A percentile compares a stretch with the other conserved stretches of the same genome.
Conservation (phyloP, 2,888 invertebrate species). For the Perdita meconis region DNA sequence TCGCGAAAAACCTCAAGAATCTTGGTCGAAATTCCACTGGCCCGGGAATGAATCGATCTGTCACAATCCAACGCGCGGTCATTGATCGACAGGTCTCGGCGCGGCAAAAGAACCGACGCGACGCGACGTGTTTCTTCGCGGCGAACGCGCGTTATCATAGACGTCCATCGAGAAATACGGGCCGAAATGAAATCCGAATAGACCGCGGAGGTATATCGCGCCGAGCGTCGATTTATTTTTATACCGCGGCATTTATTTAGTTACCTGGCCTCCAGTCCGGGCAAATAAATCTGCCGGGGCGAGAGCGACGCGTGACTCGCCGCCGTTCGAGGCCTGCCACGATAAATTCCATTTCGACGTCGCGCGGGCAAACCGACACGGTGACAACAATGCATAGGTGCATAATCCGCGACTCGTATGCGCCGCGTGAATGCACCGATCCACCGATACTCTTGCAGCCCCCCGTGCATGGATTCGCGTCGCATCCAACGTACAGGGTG, state of each 20-base stretch:
- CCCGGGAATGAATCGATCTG: too few relatives aligned
- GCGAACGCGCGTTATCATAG: too few relatives aligned
- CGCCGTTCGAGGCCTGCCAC: slow-evolving; percentile 44
- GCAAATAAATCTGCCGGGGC: slow-evolving; percentile 45
- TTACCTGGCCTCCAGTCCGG: not conserved
- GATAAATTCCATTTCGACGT: slow-evolving; percentile 65
- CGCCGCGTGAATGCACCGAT: slow-evolving; percentile 46
- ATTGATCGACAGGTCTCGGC: too few relatives aligned
- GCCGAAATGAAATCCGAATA: slow-evolving; percentile 13
- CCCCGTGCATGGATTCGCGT: slow-evolving; percentile 11
- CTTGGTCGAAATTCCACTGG: too few relatives aligned
- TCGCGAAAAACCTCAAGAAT: too few relatives aligned
- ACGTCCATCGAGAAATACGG: not conserved
- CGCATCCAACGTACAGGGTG: slow-evolving; percentile 1
- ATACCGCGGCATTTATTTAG: slow-evolving; percentile 43
- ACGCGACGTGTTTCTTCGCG: too few relatives aligned
- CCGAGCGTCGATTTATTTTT: slow-evolving; percentile 37
- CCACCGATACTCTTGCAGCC: slow-evolving; percentile 33
- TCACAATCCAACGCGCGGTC: too few relatives aligned
- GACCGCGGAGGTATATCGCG: not conserved
- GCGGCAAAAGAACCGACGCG: too few relatives aligned
- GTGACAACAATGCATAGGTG: slow-evolving; percentile 72
- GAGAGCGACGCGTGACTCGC: slow-evolving; percentile 42
- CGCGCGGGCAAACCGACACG: slow-evolving; percentile 50
- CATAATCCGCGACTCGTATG: slow-evolving; percentile 66